phyloP scores from a whole-genome alignment of 2,797 vertebrate species.

The Corythornis leucogaster region DNA sequence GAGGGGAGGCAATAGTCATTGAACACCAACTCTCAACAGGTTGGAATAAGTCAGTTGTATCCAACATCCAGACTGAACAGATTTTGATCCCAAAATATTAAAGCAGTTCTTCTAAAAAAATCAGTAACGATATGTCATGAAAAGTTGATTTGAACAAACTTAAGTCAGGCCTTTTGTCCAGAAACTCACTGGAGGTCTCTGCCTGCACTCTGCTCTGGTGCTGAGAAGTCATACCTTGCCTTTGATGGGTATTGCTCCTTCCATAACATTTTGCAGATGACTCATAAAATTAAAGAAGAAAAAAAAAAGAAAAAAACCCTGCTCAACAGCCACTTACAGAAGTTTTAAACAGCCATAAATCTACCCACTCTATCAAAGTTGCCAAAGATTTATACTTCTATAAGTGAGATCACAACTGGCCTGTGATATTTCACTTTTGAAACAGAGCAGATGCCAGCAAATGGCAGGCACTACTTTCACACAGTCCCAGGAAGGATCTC shows the following conservation, averaged over 20 bases:
- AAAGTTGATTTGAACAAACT: neutral
- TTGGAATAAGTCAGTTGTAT: neutral
- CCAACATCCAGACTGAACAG: neutral
- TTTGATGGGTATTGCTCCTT: neutral
- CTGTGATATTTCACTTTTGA: neutral
- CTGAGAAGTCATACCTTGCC: neutral
- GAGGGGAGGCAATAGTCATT: fast-evolving
- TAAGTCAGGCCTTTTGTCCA: neutral
- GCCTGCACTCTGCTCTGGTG: neutral
- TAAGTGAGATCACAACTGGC: neutral
- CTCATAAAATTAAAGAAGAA: neutral
- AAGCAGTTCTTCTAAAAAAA: neutral
- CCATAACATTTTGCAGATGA: neutral
- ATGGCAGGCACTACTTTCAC: neutral
- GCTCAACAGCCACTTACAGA: neutral
- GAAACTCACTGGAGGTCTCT: neutral
- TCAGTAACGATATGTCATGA: neutral
- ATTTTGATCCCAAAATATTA: neutral
- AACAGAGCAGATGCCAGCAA: neutral
- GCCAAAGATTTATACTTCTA: neutral
- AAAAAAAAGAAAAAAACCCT: neutral
- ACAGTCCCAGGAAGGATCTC: neutral
- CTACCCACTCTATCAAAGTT: neutral
- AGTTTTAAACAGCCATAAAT: neutral
- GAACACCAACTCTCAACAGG: neutral